Conservation (phyloP, 2,797 vertebrate species). For the Rhinoraja longicauda region DNA sequence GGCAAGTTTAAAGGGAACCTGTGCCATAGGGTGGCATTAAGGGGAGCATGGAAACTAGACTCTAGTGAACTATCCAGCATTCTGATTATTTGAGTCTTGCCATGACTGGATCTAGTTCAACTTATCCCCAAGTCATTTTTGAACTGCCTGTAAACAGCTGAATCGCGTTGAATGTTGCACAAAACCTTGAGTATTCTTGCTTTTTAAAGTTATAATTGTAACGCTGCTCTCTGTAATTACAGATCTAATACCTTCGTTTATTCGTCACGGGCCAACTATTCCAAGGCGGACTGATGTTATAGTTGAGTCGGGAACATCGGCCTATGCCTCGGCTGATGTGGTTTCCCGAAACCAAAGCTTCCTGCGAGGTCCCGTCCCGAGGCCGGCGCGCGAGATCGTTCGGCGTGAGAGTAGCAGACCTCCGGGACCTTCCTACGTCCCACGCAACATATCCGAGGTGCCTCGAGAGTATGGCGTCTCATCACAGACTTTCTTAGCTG, state of each 20-base stretch:
- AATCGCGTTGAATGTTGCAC: not conserved
- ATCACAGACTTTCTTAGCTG: conserved; percentile 79
- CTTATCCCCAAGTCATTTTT: not conserved
- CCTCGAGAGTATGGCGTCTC: conserved; percentile 78
- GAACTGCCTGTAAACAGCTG: not conserved
- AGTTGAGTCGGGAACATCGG: conserved; percentile 57
- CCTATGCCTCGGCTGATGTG: conserved; percentile 50
- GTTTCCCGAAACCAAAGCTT: conserved; percentile 81
- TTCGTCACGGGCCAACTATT: conserved; percentile 93
- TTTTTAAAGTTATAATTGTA: not conserved
- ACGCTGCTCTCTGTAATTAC: conserved; percentile 16
- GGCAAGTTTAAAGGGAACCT: too few species aligned
- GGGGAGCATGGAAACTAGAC: too few species aligned
- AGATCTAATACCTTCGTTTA: conserved; percentile 98
- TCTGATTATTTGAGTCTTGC: too few species aligned
- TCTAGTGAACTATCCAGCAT: too few species aligned
- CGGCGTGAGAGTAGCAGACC: conserved; percentile 87
- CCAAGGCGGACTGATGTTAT: conserved; percentile 82
- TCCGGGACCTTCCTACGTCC: conserved; percentile 83
- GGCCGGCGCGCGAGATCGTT: conserved; percentile 78
- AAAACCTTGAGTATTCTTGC: not conserved
- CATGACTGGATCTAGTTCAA: not conserved
- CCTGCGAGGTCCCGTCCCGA: conserved; percentile 70
- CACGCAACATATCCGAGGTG: conserved; percentile 75
- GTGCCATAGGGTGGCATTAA: too few species aligned